Base-by-base conservation (phyloP, 2,888 invertebrate genomes). In the Disparrhopalites patrizii region DNA sequence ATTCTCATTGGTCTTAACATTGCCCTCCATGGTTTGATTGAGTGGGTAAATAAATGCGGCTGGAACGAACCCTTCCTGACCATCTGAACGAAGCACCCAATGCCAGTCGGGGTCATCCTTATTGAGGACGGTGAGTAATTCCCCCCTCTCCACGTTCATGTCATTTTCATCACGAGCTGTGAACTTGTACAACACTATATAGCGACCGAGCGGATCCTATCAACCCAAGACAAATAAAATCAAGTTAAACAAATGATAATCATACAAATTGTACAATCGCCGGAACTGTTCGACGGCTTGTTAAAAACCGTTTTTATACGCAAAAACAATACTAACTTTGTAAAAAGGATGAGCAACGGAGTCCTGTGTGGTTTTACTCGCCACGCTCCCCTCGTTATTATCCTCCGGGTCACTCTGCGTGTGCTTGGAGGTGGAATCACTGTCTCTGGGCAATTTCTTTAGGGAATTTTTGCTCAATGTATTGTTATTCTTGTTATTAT, bases 101-200 rank as follows among this genome's bases (percentile, higher is more conserved):
- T 90, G 95, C 96, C 96, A 96, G 79, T 95, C 94, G 0, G 92
- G 90, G 80, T 96, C 95, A 79, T 95, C 95, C 77, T 91, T 85
- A 80, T 96, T 96, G 13, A 68, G 81, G 15, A 96, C 92, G 66
- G 94, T 94, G n/a, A 96, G 93, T 81, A 95, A 91, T 79, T 96
- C 95, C 0, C 95, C 95, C 55, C 93, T 82, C 77, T 93, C 92
- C 1, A 96, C 95, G 40, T 90, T 91, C 0, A 95, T 89, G 79
- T 96, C 96, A 77, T 95, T 94, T 78, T 95, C 95, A 78, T 95
- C 93, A 36, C 93, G 81, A 0, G 94, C 94, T 40, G 91, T 89
- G 78, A 95, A 96, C 0, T 93, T 92, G 80, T 94, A 96, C 18
- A 96, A 82, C 0, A 94, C 94, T 71, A 95, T 92, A 77, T 91